Conservation (phyloP, 1,140 invertebrate species). For the Drosophila pallidifrons region DNA sequence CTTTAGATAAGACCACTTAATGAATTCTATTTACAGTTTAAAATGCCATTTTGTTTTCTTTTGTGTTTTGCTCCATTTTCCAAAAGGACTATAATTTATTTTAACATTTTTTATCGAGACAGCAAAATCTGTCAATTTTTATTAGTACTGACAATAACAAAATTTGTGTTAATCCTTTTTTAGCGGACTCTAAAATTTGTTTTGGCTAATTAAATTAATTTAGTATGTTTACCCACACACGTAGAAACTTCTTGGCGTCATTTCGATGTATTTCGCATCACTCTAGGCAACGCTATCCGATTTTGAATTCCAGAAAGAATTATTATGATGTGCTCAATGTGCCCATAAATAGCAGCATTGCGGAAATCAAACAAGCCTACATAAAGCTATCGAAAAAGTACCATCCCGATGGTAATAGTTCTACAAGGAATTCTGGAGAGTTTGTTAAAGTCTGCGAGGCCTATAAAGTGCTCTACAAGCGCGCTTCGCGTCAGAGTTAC, state of each 20-base stretch:
- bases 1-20: background rate
- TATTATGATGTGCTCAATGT: slow-evolving; percentile 66
- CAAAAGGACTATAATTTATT: background rate
- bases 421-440: slow-evolving; percentile 32
- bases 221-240: slow-evolving; percentile 41
- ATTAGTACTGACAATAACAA: background rate
- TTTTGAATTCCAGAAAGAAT: slow-evolving; percentile 24
- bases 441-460: slow-evolving; percentile 65
- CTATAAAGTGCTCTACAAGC: slow-evolving; percentile 49
- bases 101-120: background rate
- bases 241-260: background rate
- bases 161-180: background rate
- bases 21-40: background rate
- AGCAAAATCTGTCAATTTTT: slow-evolving; percentile 13
- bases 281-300: slow-evolving; percentile 5
- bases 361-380: slow-evolving; percentile 59
- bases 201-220: slow-evolving; percentile 32
- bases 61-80: background rate
- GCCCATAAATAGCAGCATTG: slow-evolving; percentile 30
- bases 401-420: slow-evolving; percentile 54
- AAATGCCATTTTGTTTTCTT: background rate
- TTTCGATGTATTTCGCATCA: slow-evolving; percentile 33
- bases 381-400: slow-evolving; percentile 65
- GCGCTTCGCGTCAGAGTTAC: slow-evolving; percentile 25
- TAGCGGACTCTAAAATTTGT: slow-evolving; percentile 26